phyloP scores from a whole-genome alignment of 1,140 invertebrate genomes.

The Mya arenaria region DNA sequence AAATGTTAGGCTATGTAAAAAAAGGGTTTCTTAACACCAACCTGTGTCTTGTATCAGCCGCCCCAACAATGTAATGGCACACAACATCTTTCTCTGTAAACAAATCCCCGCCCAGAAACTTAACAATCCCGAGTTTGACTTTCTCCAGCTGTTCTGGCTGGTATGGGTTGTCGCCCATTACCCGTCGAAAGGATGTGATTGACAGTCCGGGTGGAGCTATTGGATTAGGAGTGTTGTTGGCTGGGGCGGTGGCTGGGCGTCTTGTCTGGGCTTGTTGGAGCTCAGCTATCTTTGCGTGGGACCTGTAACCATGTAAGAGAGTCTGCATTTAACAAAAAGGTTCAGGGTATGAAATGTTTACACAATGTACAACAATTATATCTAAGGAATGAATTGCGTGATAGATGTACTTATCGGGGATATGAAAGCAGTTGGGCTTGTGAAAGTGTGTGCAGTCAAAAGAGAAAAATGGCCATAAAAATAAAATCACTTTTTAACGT shows the following conservation, averaged over 20 bases:
- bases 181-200: conserved; percentile 90
- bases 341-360: too few species aligned
- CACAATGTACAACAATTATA: too few species aligned
- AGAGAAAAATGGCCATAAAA: too few species aligned
- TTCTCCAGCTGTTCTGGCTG: conserved; percentile 92
- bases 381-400: too few species aligned
- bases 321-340: too few species aligned
- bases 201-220: conserved; percentile 87
- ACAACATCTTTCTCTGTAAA: conserved; percentile 89
- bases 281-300: conserved; percentile 32
- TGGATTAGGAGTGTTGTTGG: conserved; percentile 36
- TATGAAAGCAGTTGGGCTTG: too few species aligned
- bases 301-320: neutral
- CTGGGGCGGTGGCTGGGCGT: conserved; percentile 71
- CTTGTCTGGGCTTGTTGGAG: conserved; percentile 23
- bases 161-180: conserved; percentile 88
- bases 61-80: conserved; percentile 90
- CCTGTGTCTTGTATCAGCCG: conserved; percentile 89
- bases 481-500: too few species aligned
- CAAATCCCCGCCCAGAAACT: conserved; percentile 90
- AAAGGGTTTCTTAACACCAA: too few species aligned
- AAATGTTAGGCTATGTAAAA: too few species aligned
- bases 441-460: too few species aligned
- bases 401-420: too few species aligned
- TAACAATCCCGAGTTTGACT: conserved; percentile 90